Percentiles rank a stretch among this genome's conserved stretches.
phyloP scores from a whole-genome alignment of 1,140 invertebrate genomes.

The Drosophila dunni region DNA sequence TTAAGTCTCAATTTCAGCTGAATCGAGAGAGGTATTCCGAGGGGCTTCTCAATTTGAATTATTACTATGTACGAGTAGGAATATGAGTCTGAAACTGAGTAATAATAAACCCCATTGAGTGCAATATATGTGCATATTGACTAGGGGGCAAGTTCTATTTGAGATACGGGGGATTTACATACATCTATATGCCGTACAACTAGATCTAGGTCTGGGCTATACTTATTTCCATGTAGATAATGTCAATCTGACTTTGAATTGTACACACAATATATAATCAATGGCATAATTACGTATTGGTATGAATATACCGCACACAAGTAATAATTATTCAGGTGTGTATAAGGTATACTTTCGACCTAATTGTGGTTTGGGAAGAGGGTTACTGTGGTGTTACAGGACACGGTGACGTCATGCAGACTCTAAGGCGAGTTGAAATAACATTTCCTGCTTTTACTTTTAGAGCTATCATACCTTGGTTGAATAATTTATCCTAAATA shows the following conservation, averaged over 20 bases:
- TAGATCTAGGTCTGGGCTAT: constrained; percentile 44
- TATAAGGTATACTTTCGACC: constrained; percentile 1
- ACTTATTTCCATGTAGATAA: neutral
- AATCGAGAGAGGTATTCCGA: constrained; percentile 22
- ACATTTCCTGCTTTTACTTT: no score
- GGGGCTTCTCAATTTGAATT: constrained; percentile 34
- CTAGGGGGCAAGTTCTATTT: constrained; percentile 46
- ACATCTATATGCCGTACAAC: constrained; percentile 55
- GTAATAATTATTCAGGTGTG: neutral
- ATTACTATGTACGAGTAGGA: constrained; percentile 16
- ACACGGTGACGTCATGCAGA: no score
- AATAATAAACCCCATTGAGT: constrained; percentile 69
- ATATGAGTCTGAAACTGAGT: constrained; percentile 10
- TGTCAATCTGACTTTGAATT: constrained; percentile 26
- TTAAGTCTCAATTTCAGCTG: constrained; percentile 11
- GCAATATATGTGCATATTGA: constrained; percentile 77
- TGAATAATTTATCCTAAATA: no score
- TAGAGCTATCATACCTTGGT: no score
- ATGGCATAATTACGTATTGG: constrained; percentile 3
- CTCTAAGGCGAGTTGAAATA: no score
- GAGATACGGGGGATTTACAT: constrained; percentile 24
- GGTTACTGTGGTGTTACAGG: neutral
- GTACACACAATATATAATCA: constrained; percentile 7
- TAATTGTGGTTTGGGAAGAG: neutral
- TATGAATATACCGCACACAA: neutral